Evolutionary conservation across 1,140 invertebrate species (phyloP).

Genomic region (Oncopeltus fasciatus): DNA sequence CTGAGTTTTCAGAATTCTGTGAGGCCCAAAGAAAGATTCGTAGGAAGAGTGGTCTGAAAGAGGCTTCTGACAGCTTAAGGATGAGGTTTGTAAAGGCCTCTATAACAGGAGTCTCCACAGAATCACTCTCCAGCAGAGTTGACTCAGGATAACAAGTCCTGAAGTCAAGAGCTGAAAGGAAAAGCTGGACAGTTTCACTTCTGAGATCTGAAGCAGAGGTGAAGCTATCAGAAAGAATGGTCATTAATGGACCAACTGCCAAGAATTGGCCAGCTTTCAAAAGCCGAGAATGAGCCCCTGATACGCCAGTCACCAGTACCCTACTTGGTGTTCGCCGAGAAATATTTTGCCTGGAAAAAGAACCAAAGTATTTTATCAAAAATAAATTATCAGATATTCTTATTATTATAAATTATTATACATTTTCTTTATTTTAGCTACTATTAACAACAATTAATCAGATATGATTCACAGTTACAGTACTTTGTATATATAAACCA

Average conservation of each 20-base stretch:
- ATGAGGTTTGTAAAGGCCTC: conserved; percentile 60
- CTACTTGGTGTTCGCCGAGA: conserved; percentile 50
- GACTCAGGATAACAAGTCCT: conserved; percentile 30
- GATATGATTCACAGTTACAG: no score
- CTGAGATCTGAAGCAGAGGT: conserved; percentile 45
- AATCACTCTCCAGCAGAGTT: conserved; percentile 27
- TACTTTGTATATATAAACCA: no score
- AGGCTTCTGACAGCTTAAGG: conserved; percentile 73
- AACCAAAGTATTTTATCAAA: no score
- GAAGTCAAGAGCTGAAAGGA: conserved; percentile 60
- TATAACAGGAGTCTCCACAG: conserved; percentile 54
- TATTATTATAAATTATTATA: no score
- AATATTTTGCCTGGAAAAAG: conserved; percentile 41
- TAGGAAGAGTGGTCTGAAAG: conserved; percentile 73
- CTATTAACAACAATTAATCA: no score
- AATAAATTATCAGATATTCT: no score
- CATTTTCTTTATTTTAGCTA: no score
- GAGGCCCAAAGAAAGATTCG: conserved; percentile 75
- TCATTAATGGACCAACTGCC: conserved; percentile 54
- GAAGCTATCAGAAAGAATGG: conserved; percentile 55
- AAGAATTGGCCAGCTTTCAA: conserved; percentile 40
- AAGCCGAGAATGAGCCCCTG: conserved; percentile 44
- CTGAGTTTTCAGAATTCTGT: conserved; percentile 33
- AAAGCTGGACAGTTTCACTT: conserved; percentile 52
- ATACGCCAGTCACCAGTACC: conserved; percentile 59